Base-by-base conservation (phyloP, 2,797 vertebrate species). In the Chaetodon trifasciatus region DNA sequence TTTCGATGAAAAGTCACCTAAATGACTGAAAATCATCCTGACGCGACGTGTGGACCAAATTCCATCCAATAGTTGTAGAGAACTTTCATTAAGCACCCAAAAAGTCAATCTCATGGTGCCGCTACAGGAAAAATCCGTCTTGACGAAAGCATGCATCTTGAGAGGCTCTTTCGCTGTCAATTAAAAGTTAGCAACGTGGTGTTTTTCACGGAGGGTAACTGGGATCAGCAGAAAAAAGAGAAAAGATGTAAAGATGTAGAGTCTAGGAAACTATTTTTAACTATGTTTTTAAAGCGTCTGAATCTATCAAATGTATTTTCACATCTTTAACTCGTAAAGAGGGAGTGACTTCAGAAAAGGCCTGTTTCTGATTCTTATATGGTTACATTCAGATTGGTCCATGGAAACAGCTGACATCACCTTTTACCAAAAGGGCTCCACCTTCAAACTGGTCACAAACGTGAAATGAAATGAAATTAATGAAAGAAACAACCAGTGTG, bases 301-400 rank as follows among this genome's bases (percentile, higher is more conserved):
- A 28, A 23, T 52, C 50, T 12, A 11, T 52, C 9, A 52, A 8
- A 52, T 12, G 50, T 5, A 10, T n/a, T 50, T n/a, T 21, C 8
- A 23, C 50, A 23, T 11, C 3, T 52, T 49, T 62, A 60, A n/a
- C 35, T 62, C 28, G 1, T 35, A 49, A 44, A 69, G 12, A 12
- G 24, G 46, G 23, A 40, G 56, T 52, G 28, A 46, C 44, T 28
- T 63, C 35, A 46, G 66, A 60, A 15, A 37, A 9, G 57, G 42
- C 32, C 12, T 56, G 32, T 49, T 37, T 72, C 28, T 60, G 19
- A 72, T 60, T 60, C 28, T 61, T 9, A 32, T 15, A 23, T 73
- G 37, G 24, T 61, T 53, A 46, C 47, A 40, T 57, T 65, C 10
- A 13, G 37, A 35, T 32, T 35, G 17, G 17, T 32, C 8, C 12